Evolutionary conservation across 2,797 vertebrate species (phyloP).

Genomic region (Microctenopoma stevenorrisi): DNA sequence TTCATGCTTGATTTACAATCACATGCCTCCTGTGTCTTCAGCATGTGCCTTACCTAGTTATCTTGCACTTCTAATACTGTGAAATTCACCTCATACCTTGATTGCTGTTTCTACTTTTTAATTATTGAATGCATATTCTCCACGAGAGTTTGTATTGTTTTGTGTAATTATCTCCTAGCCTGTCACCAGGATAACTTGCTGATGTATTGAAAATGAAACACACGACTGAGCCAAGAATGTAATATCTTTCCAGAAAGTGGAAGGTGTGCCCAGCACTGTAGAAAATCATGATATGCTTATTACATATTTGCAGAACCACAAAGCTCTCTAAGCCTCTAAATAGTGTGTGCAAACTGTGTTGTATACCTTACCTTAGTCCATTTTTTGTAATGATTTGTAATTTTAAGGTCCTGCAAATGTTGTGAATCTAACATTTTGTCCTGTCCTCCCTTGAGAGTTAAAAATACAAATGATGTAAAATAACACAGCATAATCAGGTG

Average conservation of each 20-base stretch:
- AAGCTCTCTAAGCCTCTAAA: not conserved
- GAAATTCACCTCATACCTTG: no score
- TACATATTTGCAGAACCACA: not conserved
- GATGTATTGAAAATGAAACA: not conserved
- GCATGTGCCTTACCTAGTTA: no score
- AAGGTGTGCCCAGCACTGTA: not conserved
- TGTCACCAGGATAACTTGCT: not conserved
- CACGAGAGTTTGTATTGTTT: no score
- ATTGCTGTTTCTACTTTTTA: no score
- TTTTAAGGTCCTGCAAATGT: no score
- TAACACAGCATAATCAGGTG: not conserved
- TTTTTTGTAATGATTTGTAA: no score
- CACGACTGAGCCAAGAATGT: no score
- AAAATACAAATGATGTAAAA: not conserved
- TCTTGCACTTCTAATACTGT: no score
- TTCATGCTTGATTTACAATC: no score
- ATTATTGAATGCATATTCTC: no score
- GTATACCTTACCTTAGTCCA: slow-evolving; percentile 1
- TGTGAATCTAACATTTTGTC: no score
- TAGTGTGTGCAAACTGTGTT: slow-evolving; percentile 6
- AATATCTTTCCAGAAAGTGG: not conserved
- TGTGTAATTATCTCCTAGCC: not conserved
- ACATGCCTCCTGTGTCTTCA: no score
- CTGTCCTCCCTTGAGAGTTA: not conserved
- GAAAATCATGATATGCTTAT: not conserved